These are phyloP conservation scores for Mustelus asterias DNA, from an alignment of 2,113 vertebrate genomes.

Conservation along the genomic window DNA sequence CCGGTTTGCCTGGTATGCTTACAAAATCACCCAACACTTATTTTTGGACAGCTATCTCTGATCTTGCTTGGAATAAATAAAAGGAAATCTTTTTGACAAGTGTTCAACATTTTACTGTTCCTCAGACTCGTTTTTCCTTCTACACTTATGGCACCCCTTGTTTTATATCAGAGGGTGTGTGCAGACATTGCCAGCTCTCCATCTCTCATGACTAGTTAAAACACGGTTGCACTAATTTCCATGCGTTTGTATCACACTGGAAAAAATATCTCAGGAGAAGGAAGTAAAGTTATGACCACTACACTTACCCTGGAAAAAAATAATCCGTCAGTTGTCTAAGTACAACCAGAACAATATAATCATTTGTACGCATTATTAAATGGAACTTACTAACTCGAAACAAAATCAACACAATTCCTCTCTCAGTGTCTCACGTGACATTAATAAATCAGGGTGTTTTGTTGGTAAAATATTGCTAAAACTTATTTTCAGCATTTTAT, in stretches of 20 bases:
- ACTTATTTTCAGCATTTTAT: constrained; percentile 46
- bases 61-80: not conserved
- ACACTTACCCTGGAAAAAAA: constrained; percentile 70
- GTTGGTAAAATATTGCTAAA: constrained; percentile 46
- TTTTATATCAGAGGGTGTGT: not conserved
- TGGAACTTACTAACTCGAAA: constrained; percentile 51
- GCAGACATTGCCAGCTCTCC: not conserved
- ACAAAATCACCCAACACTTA: not conserved
- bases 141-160: not conserved
- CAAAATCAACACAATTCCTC: constrained; percentile 42
- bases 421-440: constrained; percentile 43
- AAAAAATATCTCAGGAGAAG: constrained; percentile 1
- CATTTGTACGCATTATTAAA: constrained; percentile 75
- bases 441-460: constrained; percentile 46
- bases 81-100: not conserved
- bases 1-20: not conserved
- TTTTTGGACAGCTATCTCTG: too few species aligned
- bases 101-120: not conserved
- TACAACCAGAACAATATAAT: constrained; percentile 82
- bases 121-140: not conserved
- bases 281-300: not conserved
- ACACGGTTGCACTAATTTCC: not conserved
- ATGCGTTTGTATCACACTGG: not conserved
- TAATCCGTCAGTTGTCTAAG: constrained; percentile 76
- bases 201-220: not conserved